phyloP scores from a whole-genome alignment of 2,113 vertebrate genomes.

The Mustela lutreola region DNA sequence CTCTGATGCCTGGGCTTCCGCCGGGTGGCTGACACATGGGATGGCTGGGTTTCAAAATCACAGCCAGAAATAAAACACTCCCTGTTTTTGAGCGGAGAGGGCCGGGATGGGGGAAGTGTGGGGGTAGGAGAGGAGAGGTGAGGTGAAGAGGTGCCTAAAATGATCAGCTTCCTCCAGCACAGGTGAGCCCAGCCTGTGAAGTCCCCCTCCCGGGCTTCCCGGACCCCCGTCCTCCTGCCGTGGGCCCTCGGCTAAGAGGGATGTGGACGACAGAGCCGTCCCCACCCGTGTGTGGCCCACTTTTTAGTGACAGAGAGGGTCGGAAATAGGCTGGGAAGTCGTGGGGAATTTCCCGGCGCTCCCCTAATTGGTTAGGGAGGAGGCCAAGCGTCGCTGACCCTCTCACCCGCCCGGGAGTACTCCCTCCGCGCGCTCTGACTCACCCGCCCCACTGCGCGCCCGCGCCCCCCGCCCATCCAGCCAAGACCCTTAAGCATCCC shows the following conservation, averaged over 20 bases:
- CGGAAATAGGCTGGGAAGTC: neutral
- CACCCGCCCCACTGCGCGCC: neutral
- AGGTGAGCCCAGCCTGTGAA: neutral
- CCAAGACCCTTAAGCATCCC: neutral
- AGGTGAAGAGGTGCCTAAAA: neutral
- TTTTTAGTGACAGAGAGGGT: neutral
- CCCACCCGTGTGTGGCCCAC: neutral
- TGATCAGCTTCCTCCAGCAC: neutral
- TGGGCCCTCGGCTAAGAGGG: neutral
- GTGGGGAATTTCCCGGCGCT: neutral
- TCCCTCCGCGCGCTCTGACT: neutral
- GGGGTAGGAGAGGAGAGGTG: accelerated
- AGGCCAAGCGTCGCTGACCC: accelerated
- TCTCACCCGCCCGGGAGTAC: neutral
- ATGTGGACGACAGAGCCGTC: neutral
- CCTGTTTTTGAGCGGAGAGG: neutral
- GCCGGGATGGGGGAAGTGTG: too few species aligned
- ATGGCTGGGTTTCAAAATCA: neutral
- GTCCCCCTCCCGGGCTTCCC: neutral
- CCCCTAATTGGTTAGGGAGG: neutral
- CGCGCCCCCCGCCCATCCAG: accelerated
- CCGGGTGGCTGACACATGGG: neutral
- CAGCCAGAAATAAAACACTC: neutral
- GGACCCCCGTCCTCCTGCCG: neutral
- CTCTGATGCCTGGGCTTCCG: neutral